Base-by-base conservation (phyloP, 2,888 invertebrate genomes). In the Standfussiana lucernea region DNA sequence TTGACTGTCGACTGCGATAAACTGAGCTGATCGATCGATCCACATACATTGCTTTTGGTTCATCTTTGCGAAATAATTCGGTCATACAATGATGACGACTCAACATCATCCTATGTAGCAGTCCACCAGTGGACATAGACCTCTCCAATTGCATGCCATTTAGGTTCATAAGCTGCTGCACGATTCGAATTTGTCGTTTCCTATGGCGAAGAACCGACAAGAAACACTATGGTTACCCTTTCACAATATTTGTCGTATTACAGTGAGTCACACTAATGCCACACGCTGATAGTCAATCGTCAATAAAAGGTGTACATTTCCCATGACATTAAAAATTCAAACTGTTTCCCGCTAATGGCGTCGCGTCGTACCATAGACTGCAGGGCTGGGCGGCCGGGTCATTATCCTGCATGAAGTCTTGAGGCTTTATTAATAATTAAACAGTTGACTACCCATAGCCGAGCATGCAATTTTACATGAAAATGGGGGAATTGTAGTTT, bases 371-470 rank as follows among this genome's bases (percentile, higher is more conserved):
- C 8, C 79, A 79, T 72, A 80, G 47, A 42, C 28, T 42, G 32
- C 1, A 80, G 56, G 65, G 35, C 50, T 28, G 59, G 35, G 35
- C 21, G 59, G 35, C 28, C 21, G 72, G 73, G 80, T 80, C 78
- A 80, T 59, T 73, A 65, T 53, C 72, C 78, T 80, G 56, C 40
- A 65, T 40, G 79, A 24, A 45, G 79, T 79, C 79, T 79, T 77
- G 50, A 72, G 80, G 80, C 28, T 59, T 24, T 40, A 65, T 56
- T 28, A 42, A 79, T 80, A 66, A 73, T 45, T 35, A 37, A 72
- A 66, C 74, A 15, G 74, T 80, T 50, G 56, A n/a, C 32, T 53
- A 73, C 28, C 24, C 42, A 71, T 35, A 50, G 10, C 35, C 28
- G 32, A 66, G 42, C 35, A 65, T 10, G 56, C 37, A 37, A 13